phyloP scores from a whole-genome alignment of 2,797 vertebrate genomes.

The Gobionotothen gibberifrons region DNA sequence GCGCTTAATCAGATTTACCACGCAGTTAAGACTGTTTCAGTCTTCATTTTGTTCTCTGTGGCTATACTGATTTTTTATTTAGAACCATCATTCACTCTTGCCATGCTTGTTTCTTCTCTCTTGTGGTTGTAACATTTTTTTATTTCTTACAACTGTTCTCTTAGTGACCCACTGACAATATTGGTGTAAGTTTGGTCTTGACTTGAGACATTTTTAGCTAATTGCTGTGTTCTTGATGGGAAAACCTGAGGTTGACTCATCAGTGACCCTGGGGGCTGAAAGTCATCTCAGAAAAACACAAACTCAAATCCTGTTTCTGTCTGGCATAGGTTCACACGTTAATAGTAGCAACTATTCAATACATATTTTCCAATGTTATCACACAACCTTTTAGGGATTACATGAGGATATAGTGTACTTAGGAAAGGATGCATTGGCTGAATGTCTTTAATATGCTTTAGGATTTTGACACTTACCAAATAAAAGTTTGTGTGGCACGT shows the following conservation, averaged over 20 bases:
- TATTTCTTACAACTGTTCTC: conserved; percentile 3
- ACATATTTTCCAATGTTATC: conserved; percentile 18
- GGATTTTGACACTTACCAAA: conserved; percentile 16
- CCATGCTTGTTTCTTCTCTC: conserved; percentile 1
- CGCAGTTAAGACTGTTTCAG: conserved; percentile 57
- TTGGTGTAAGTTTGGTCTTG: conserved; percentile 34
- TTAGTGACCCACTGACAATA: conserved; percentile 24
- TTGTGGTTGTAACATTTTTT: neutral
- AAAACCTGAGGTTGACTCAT: conserved; percentile 28
- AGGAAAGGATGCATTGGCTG: conserved; percentile 11
- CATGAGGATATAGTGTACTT: conserved; percentile 16
- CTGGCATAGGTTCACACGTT: conserved; percentile 27
- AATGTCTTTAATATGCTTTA: conserved; percentile 21
- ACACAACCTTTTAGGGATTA: conserved; percentile 29
- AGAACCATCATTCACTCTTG: conserved; percentile 48
- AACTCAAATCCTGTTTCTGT: conserved; percentile 39
- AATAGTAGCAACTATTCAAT: conserved; percentile 35
- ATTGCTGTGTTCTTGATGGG: conserved; percentile 37
- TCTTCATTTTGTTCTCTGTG: conserved; percentile 60
- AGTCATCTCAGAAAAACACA: conserved; percentile 23
- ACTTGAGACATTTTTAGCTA: conserved; percentile 31
- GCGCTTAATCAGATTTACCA: conserved; percentile 75
- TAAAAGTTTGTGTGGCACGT: conserved; percentile 18
- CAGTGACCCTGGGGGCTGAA: conserved; percentile 23
- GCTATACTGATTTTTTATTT: conserved; percentile 54